phyloP scores from a whole-genome alignment of 2,888 invertebrate species.

The Eretmocerus hayati region DNA sequence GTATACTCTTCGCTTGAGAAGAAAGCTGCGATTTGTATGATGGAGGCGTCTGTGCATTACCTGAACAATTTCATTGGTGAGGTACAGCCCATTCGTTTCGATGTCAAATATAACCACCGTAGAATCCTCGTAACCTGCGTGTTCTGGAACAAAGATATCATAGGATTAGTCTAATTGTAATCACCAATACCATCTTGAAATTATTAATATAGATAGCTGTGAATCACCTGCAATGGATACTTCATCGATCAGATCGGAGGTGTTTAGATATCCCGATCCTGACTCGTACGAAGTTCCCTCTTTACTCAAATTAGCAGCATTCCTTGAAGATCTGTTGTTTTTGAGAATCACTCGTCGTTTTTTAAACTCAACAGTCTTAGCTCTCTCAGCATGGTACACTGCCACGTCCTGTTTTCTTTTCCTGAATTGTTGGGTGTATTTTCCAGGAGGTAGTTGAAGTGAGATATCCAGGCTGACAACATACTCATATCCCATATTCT shows the following conservation, averaged over 20 bases:
- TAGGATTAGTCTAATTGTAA: neutral
- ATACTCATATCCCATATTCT: slow-evolving; percentile 9
- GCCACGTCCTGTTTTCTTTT: slow-evolving; percentile 5
- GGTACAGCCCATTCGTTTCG: slow-evolving; percentile 17
- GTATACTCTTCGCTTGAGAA: no score
- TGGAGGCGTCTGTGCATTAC: no score
- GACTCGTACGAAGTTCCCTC: slow-evolving; percentile 21
- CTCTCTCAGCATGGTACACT: neutral
- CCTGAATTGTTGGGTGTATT: slow-evolving; percentile 10
- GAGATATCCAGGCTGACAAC: slow-evolving; percentile 9
- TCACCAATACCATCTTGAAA: neutral
- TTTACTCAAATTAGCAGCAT: neutral
- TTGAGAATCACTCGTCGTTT: slow-evolving; percentile 8
- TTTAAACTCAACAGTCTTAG: slow-evolving; percentile 9
- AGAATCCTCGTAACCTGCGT: slow-evolving; percentile 4
- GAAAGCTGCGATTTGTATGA: no score
- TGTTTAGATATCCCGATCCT: slow-evolving; percentile 12
- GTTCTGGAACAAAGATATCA: slow-evolving; percentile 1
- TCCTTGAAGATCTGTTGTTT: slow-evolving; percentile 10
- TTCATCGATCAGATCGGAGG: slow-evolving; percentile 13
- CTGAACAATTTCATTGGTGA: slow-evolving; percentile 17
- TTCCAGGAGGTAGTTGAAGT: slow-evolving; percentile 16
- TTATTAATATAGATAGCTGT: neutral
- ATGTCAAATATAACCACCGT: slow-evolving; percentile 16
- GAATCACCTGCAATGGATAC: slow-evolving; percentile 2